A percentile compares a stretch with the other conserved stretches of the same genome.
Evolutionary conservation across 2,888 invertebrate genomes (phyloP).

Genomic region (Laspeyria flexula): DNA sequence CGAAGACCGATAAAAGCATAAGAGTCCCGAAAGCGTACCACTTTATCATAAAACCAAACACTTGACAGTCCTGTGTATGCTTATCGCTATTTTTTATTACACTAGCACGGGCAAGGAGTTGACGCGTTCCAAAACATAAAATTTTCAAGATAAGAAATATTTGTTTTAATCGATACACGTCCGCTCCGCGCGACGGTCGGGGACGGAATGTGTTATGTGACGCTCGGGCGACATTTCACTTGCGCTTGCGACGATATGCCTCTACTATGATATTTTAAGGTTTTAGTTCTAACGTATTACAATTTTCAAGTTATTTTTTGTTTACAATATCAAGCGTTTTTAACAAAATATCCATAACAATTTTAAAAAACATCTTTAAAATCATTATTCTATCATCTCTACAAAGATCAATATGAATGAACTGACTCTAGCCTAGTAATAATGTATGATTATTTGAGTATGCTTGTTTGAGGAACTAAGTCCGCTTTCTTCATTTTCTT

Average conservation of each 20-base stretch:
- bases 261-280: slow-evolving; percentile 36
- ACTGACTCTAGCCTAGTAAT: too few species aligned
- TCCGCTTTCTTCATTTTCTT: too few species aligned
- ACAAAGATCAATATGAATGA: too few species aligned
- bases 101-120: slow-evolving; percentile 50
- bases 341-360: background rate
- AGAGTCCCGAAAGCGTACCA: slow-evolving; percentile 65
- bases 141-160: slow-evolving; percentile 54
- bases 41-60: slow-evolving; percentile 74
- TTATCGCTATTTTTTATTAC: slow-evolving; percentile 68
- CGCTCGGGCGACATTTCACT: slow-evolving; percentile 41
- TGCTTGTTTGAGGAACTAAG: too few species aligned
- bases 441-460: too few species aligned
- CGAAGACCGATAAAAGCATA: slow-evolving; percentile 65
- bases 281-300: slow-evolving; percentile 13
- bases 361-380: too few species aligned
- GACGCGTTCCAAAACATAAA: slow-evolving; percentile 58
- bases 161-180: slow-evolving; percentile 52
- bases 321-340: background rate
- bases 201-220: slow-evolving; percentile 67
- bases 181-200: slow-evolving; percentile 53
- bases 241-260: slow-evolving; percentile 64
- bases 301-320: background rate
- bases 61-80: slow-evolving; percentile 51
- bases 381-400: too few species aligned